Base-by-base conservation (phyloP, 2,888 invertebrate species). In the Zygaena filipendulae region DNA sequence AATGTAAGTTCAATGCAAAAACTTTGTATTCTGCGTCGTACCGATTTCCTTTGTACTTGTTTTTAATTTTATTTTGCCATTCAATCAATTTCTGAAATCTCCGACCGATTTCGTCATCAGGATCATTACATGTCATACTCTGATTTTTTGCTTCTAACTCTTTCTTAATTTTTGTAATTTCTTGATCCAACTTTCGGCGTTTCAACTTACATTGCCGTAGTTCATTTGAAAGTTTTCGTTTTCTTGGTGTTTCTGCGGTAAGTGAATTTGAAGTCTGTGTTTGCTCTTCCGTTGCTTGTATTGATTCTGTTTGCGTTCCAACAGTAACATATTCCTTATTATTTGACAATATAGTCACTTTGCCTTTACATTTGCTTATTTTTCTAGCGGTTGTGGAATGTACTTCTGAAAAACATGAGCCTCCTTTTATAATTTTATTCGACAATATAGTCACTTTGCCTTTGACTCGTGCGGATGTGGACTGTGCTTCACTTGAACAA, bases 1-100 rank as follows among this genome's bases (percentile, higher is more conserved):
- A 47, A 26, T 47, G 36, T 21, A 45, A 33, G 34, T 46, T 38
- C 27, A 45, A 29, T 8, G 44, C 40, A 21, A 33, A 23, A 19
- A 25, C 12, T 35, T 34, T 27, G 31, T 23, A 35, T 25, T 16
- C 38, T 11, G 37, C 28, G 29, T 32, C 36, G 32, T 41, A 42
- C 5, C 38, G 36, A 21, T 42, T 39, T 1, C 41, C 42, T 29
- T 39, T 42, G 20, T 24, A 33, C 16, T 38, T 43, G 23, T 38
- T 40, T 42, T 42, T 23, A 13, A 42, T 26, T 27, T 43, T 42
- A 11, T 36, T 39, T 12, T 43, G 43, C 42, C 42, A 45, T 13
- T 45, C 30, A 10, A 44, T 27, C 11, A 46, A 20, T 29, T 41
- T 46, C 1, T 18, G 13, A 13, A 46, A 39, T 25, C 43, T 36